Evolutionary conservation across 92 coral and sea anemone genomes (phyloP), one percentile per base, ranked within the genome.

Genomic region (Actinernus sp.): DNA sequence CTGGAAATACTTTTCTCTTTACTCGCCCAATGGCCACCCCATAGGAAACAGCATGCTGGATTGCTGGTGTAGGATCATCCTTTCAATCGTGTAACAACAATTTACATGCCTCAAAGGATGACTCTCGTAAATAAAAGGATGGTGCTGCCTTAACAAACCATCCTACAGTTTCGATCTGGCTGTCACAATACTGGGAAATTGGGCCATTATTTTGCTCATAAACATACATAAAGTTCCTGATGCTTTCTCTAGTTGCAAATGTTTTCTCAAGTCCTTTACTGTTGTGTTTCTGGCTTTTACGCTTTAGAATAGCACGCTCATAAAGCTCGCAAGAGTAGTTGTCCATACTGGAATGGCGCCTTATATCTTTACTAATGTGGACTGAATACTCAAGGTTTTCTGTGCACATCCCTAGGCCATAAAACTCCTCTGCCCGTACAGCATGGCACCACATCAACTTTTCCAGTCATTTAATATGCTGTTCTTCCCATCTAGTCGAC

Each of bases 271-370:
- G 13, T 0, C 88, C 91, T 43, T 79, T 84, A 2, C 91, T 65
- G 63, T 90, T 84, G 56, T 90, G 79, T 24, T 74, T 85, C 31
- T 84, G 96, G 29, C 22, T 36, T 62, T 79, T 89, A 74, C 85
- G 97, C 0, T 27, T 29, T 12, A 71, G 6, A 11, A 75, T 80
- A 1, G 80, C 81, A 12, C 89, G 53, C 52, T 90, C 89, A 16
- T 75, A 90, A 46, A 90, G 19, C 30, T 81, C 89, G 62, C 97
- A 90, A 1, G 83, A 80, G 69, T 85, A 90, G 38, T 79, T 79
- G 49, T 84, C 91, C 50, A 76, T 62, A 31, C 96, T 84, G 2
- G 88, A 79, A 41, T 89, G 92, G 3, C 72, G 69, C 11, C 19
- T 0, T 5, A 90, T 76, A 2, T 80, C 83, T 16, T 29, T 39